Evolutionary conservation across 2,888 invertebrate genomes (phyloP).

Genomic region (Emesis furor): DNA sequence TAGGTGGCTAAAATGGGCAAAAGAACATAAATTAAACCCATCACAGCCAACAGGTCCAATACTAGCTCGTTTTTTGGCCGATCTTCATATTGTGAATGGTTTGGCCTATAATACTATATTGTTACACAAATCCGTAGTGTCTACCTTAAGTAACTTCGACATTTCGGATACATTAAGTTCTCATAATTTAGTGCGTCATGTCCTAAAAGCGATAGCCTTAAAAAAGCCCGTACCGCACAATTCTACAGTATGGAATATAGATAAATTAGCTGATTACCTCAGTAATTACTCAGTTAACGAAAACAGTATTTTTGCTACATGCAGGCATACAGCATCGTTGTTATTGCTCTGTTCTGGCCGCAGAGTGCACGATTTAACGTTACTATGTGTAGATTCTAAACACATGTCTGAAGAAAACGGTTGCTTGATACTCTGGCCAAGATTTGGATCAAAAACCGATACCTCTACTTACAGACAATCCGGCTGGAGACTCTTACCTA

Average conservation of each 20-base stretch:
- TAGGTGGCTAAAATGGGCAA: slow-evolving; percentile 32
- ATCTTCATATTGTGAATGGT: slow-evolving; percentile 40
- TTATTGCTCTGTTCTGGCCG: slow-evolving; percentile 41
- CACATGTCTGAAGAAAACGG: slow-evolving; percentile 6
- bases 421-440: slow-evolving; percentile 43
- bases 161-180: slow-evolving; percentile 37
- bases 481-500: slow-evolving; percentile 49
- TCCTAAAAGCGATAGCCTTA: slow-evolving; percentile 50
- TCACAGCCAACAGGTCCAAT: slow-evolving; percentile 7
- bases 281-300: slow-evolving; percentile 9
- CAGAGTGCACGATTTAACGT: not conserved
- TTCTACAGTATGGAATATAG: slow-evolving; percentile 45
- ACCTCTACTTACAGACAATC: slow-evolving; percentile 44
- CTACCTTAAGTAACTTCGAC: slow-evolving; percentile 53
- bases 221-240: slow-evolving; percentile 33
- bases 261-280: not conserved
- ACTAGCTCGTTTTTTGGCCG: slow-evolving; percentile 36
- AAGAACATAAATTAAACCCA: slow-evolving; percentile 23
- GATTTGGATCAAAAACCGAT: slow-evolving; percentile 57
- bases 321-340: slow-evolving; percentile 17
- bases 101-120: slow-evolving; percentile 20
- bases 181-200: slow-evolving; percentile 44
- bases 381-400: slow-evolving; percentile 23
- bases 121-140: slow-evolving; percentile 30
- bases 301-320: slow-evolving; percentile 15